Base-by-base conservation (phyloP, 2,797 vertebrate species). In the Etheostoma perlongum region DNA sequence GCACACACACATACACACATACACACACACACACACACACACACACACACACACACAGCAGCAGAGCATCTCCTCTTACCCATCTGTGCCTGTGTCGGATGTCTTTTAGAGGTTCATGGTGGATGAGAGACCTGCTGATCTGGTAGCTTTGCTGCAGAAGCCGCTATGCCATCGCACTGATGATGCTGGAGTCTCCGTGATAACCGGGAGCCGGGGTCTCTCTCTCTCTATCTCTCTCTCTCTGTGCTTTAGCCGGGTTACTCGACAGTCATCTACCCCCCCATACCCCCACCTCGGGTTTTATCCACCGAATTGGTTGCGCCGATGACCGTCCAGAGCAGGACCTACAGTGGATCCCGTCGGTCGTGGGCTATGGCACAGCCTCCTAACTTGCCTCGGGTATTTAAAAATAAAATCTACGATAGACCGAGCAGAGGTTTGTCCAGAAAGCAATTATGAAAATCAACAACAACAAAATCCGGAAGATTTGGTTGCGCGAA, bases 61-160 rank as follows among this genome's bases (percentile, higher is more conserved):
- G 53, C 19, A 59, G 36, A 53, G 62, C 75, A 47, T 83, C 77
- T 85, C 60, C 19, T 71, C 92, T 93, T 89, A 93, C 92, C 93
- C 93, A 94, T 94, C 89, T 86, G 91, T 85, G 91, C 92, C 72
- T 30, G 88, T 71, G 88, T 86, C 69, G 23, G 87, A 82, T 85
- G 82, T 79, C 85, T 86, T 76, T 93, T 86, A 93, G 89, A 89
- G 90, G 74, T 69, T 82, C 91, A 91, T 92, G 88, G 81, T 85
- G 86, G 85, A 89, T 80, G 72, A 16, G 79, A 83, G 81, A 61
- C 70, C 79, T 72, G 76, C 84, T 71, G 86, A 6, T 89, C 79
- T 48, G 63, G 25, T 48, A 12, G 73, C 67, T 55, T 27, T 54
- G 78, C 49, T 62, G 88, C 82, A 86, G 78, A 7, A 69, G 68